Evolutionary conservation across 2,888 invertebrate species (phyloP).

Genomic region (Eristalinus aeneus): DNA sequence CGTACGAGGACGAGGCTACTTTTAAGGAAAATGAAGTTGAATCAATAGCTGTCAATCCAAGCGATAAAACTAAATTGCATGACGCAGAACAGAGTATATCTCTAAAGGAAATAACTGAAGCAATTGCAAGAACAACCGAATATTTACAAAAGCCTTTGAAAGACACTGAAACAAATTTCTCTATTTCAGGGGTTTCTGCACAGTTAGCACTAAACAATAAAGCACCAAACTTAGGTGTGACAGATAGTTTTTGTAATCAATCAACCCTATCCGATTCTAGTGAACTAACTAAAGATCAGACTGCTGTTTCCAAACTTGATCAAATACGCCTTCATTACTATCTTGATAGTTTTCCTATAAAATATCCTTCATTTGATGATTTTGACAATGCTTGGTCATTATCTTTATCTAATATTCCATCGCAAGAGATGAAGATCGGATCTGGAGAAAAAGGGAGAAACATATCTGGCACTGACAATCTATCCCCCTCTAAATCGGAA

Average conservation of each 20-base stretch:
- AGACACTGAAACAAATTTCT: background rate
- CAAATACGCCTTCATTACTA: slow-evolving; percentile 25
- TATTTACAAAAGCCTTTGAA: slow-evolving; percentile 62
- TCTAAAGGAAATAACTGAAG: slow-evolving; percentile 69
- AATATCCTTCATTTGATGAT: slow-evolving; percentile 4
- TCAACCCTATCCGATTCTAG: background rate
- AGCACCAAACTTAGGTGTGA: background rate
- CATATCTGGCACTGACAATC: background rate
- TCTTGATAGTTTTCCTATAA: slow-evolving; percentile 42
- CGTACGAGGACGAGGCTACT: background rate
- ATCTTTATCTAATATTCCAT: background rate
- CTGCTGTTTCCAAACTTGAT: background rate
- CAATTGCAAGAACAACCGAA: slow-evolving; percentile 69
- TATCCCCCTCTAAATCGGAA: background rate
- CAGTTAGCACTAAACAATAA: background rate
- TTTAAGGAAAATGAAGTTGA: background rate
- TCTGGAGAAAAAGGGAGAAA: background rate
- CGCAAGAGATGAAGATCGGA: background rate
- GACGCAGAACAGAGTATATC: slow-evolving; percentile 51
- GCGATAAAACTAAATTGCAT: background rate
- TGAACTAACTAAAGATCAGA: background rate
- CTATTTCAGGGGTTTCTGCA: background rate
- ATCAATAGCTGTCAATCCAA: slow-evolving; percentile 24
- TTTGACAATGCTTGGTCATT: slow-evolving; percentile 39
- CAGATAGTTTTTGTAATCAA: background rate